These are phyloP conservation scores for Drosophila truncata DNA, from an alignment of 1,140 invertebrate genomes.

Conservation along the genomic window DNA sequence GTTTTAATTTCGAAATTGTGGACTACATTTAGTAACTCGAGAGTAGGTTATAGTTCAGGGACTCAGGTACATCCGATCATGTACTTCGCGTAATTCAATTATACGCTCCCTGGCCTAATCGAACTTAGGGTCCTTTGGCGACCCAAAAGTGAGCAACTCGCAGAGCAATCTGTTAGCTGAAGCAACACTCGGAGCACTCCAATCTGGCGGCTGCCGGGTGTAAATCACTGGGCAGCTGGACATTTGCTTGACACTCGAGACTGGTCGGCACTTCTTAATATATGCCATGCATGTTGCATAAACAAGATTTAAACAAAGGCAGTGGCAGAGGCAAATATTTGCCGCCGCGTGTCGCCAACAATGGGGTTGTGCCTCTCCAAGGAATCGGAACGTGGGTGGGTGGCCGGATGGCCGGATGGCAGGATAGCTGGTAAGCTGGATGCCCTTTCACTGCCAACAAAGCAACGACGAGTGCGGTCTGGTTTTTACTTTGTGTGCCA, in stretches of 20 bases:
- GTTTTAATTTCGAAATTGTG: no score
- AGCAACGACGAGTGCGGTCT: conserved; percentile 40
- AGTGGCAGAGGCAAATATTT: conserved; percentile 70
- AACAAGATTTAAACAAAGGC: conserved; percentile 77
- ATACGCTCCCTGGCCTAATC: neutral
- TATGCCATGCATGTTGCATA: conserved; percentile 79
- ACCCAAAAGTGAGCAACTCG: conserved; percentile 4
- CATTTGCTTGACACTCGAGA: conserved; percentile 52
- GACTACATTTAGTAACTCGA: no score
- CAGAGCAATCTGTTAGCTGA: conserved; percentile 46
- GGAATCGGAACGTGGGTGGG: conserved; percentile 16
- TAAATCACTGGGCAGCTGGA: conserved; percentile 63
- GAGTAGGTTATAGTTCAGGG: neutral
- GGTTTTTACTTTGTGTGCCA: conserved; percentile 77
- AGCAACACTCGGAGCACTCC: conserved; percentile 23
- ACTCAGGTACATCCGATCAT: neutral
- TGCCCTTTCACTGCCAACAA: conserved; percentile 59
- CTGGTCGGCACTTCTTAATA: conserved; percentile 56
- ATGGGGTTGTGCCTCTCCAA: conserved; percentile 52
- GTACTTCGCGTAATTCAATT: neutral
- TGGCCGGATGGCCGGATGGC: neutral
- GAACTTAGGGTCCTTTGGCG: conserved; percentile 18
- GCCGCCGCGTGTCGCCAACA: conserved; percentile 66
- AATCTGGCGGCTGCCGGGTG: conserved; percentile 29
- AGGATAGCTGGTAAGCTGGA: conserved; percentile 4